Base-by-base conservation (phyloP, 2,113 vertebrate species). In the Ceuthmochares aereus region DNA sequence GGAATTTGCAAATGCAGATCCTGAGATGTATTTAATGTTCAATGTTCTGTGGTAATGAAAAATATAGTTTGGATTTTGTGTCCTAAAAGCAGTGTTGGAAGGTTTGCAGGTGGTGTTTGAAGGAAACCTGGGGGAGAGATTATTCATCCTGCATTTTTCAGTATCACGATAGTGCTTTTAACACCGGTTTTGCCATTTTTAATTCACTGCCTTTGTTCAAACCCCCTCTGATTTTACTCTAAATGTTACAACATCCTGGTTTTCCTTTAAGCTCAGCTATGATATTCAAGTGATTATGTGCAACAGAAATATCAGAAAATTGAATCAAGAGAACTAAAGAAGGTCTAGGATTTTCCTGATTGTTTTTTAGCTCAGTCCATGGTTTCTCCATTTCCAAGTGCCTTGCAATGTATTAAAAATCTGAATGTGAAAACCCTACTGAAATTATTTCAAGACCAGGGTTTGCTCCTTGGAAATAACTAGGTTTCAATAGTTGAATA, bases 281-380 rank as follows among this genome's bases (percentile, higher is more conserved):
- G 5, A 36, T 18, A 56, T 43, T 56, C 43, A 36, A 80, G 20
- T 8, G 29, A 77, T 75, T 64, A 52, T 2, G 20, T 37, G 17
- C 52, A 94, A 84, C 23, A 84, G 80, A 95, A 86, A 58, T 14
- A 84, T n/a, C 40, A 91, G 36, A 80, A 92, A 89, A 89, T 76
- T 37, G 23, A 80, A 92, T 77, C 89, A 83, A 72, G 45, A 43
- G 30, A 66, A 58, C 34, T 37, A 81, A 73, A 80, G 49, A 80
- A 75, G 21, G 12, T 59, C 75, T 27, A 77, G n/a, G 34, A 51
- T 12, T 80, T 84, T 15, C 45, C 10, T 49, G 43, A 43, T 30
- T 80, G 49, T 12, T 91, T 86, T 14, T 66, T 30, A 91, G 66
- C 17, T 11, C 19, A 59, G 29, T 21, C 42, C 56, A 20, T 18